Evolutionary conservation across 2,113 vertebrate species (phyloP).

Genomic region (Helogale parvula): DNA sequence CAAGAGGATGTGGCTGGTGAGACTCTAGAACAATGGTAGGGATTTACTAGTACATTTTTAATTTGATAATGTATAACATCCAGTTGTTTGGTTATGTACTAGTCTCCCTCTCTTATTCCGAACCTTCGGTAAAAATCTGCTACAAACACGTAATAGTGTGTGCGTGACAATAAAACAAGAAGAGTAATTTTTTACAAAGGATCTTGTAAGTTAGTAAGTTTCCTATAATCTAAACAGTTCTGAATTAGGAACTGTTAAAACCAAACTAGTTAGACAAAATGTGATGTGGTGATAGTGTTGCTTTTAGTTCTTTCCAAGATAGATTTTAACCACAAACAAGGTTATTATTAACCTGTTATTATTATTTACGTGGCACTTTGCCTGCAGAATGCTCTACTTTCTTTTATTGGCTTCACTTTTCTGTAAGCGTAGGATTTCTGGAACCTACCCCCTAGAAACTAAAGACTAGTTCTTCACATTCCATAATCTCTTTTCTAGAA

Average conservation of each 20-base stretch:
- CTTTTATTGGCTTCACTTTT: constrained; percentile 59
- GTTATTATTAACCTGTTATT: constrained; percentile 63
- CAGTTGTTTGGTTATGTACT: not conserved
- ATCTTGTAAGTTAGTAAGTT: constrained; percentile 53
- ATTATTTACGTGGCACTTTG: constrained; percentile 59
- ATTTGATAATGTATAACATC: constrained; percentile 24
- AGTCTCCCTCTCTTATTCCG: not conserved
- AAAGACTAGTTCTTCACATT: constrained; percentile 35
- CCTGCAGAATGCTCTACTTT: constrained; percentile 40
- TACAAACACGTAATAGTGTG: not conserved
- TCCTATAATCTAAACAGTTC: constrained; percentile 12
- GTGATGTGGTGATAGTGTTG: not conserved
- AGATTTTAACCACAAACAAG: constrained; percentile 24
- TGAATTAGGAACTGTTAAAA: constrained; percentile 23
- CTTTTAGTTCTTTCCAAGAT: constrained; percentile 48
- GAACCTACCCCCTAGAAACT: constrained; percentile 38
- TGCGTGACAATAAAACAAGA: constrained; percentile 4
- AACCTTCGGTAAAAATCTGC: constrained; percentile 12
- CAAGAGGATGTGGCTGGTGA: not conserved
- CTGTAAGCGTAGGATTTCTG: constrained; percentile 47
- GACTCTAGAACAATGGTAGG: not conserved
- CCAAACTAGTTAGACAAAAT: constrained; percentile 28
- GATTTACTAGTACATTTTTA: not conserved
- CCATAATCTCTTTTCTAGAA: constrained; percentile 44
- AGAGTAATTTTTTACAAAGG: not conserved